Percentiles rank a stretch among this genome's conserved stretches.
Evolutionary conservation across 2,888 invertebrate species (phyloP).

Genomic region (Adelphocoris suturalis): DNA sequence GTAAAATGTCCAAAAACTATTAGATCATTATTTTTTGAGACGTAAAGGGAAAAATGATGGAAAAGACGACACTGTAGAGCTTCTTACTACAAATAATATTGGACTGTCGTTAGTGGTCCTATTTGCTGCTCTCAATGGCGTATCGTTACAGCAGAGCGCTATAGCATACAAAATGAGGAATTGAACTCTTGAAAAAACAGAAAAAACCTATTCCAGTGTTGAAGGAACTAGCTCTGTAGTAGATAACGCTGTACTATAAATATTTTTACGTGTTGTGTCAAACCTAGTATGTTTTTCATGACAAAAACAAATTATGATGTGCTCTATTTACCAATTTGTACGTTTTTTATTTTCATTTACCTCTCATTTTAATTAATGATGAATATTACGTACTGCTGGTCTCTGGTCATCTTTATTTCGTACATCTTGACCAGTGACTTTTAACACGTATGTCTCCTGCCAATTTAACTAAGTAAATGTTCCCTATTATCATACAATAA

Average conservation of each 20-base stretch:
- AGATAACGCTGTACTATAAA: conserved; percentile 65
- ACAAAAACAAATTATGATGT: conserved; percentile 41
- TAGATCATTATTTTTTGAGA: conserved; percentile 12
- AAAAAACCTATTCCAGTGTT: background rate
- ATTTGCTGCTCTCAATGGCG: conserved; percentile 14
- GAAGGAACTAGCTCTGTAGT: conserved; percentile 69
- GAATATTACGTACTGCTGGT: conserved; percentile 22
- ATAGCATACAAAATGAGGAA: background rate
- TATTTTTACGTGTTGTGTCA: conserved; percentile 72
- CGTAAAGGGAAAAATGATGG: background rate
- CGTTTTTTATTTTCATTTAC: conserved; percentile 28
- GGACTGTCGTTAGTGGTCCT: conserved; percentile 1
- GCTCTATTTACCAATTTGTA: conserved; percentile 24
- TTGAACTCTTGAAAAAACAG: background rate
- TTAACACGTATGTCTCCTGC: conserved; percentile 17
- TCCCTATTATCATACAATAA: background rate
- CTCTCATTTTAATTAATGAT: background rate
- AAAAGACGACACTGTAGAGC: conserved; percentile 34
- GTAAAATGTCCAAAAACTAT: background rate
- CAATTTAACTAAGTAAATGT: background rate
- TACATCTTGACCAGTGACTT: conserved; percentile 6
- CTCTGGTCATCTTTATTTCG: conserved; percentile 21
- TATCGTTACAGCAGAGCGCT: conserved; percentile 45
- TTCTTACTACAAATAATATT: conserved; percentile 33
- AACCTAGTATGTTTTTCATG: conserved; percentile 57